A percentile compares a stretch with the other conserved stretches of the same genome.
Conservation (phyloP, 2,797 vertebrate genomes). For the Acrossocheilus wenchowensis region DNA sequence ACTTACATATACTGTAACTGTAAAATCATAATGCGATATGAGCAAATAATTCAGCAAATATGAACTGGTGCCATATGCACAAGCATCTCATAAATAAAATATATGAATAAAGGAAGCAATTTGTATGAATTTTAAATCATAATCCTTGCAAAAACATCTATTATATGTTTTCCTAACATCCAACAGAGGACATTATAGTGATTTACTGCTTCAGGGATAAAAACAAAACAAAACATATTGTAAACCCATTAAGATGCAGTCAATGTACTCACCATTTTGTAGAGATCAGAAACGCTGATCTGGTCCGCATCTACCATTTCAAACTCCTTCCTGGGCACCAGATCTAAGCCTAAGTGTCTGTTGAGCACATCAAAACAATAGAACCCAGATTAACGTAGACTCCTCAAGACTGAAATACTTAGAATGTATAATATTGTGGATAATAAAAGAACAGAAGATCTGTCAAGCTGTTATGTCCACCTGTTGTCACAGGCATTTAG, state of each 20-base stretch:
- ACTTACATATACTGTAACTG: not conserved
- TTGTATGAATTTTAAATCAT: not conserved
- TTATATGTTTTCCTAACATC: not conserved
- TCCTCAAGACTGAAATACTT: slow-evolving; percentile 41
- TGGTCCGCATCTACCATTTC: slow-evolving; percentile 98
- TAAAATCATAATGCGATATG: not conserved
- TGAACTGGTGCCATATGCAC: not conserved
- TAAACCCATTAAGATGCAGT: not conserved
- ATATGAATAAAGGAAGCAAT: not conserved
- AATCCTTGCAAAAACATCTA: not conserved
- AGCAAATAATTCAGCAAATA: not conserved
- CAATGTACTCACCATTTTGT: slow-evolving; percentile 91
- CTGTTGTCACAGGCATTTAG: slow-evolving; percentile 11
- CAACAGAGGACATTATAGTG: not conserved
- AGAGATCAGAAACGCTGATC: slow-evolving; percentile 97
- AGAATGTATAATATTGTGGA: slow-evolving; percentile 3
- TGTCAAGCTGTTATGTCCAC: slow-evolving; percentile 37
- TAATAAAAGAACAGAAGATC: slow-evolving; percentile 13
- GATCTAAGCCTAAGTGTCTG: slow-evolving; percentile 96
- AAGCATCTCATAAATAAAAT: not conserved
- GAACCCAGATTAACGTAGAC: slow-evolving; percentile 34
- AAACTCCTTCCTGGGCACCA: slow-evolving; percentile 98
- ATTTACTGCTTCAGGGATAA: not conserved
- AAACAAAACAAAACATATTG: not conserved
- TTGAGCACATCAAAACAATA: slow-evolving; percentile 39